Conservation (phyloP, 2,113 vertebrate species). For the Tinamus guttatus region DNA sequence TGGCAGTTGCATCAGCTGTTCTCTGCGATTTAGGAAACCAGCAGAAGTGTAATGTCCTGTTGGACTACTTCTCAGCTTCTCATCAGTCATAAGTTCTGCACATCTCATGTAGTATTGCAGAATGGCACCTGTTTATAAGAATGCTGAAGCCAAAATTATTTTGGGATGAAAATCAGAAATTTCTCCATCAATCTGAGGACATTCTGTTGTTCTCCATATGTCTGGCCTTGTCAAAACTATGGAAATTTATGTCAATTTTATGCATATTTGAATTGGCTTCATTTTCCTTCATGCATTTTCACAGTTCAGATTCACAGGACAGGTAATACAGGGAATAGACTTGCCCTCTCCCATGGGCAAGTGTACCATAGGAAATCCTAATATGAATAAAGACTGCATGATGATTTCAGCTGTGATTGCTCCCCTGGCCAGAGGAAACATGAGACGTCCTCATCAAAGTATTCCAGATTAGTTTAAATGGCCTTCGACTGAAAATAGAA, state of each 20-base stretch:
- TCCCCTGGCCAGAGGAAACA: background rate
- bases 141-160: background rate
- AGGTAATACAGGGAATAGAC: background rate
- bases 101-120: background rate
- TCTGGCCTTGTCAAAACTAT: background rate
- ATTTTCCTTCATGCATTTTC: background rate
- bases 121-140: background rate
- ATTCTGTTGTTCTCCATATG: background rate
- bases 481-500: background rate
- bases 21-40: background rate
- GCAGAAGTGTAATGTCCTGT: background rate
- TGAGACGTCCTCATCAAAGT: background rate
- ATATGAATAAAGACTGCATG: background rate
- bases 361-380: background rate
- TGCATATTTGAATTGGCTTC: background rate
- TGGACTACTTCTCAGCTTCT: background rate
- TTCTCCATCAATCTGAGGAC: background rate
- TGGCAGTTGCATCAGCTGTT: rapidly evolving
- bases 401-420: background rate
- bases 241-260: background rate
- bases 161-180: background rate
- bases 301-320: background rate
- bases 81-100: background rate
- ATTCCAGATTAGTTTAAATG: background rate
- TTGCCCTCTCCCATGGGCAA: background rate